Percentiles rank a stretch among this genome's conserved stretches.
Conservation (phyloP, 2,113 vertebrate genomes). For the Ivindomyrus marchei region DNA sequence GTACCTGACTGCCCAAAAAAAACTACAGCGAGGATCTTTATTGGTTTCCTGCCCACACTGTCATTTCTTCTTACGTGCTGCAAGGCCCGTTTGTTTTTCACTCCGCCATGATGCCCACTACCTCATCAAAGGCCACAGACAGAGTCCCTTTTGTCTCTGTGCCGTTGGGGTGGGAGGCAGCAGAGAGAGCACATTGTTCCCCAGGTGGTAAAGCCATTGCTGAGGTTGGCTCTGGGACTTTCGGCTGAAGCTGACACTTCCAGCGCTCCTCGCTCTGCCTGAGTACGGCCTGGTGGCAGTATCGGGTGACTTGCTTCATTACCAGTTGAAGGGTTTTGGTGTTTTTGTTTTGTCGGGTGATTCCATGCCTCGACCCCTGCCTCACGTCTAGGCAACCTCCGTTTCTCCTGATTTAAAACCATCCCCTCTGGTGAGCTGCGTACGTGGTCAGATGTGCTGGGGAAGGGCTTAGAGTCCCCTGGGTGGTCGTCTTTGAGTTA, state of each 20-base stretch:
- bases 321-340: constrained; percentile 1
- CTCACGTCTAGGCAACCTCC: background rate
- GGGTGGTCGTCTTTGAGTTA: background rate
- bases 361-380: background rate
- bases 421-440: background rate
- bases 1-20: background rate
- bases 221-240: constrained; percentile 21
- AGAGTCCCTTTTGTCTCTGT: constrained; percentile 14
- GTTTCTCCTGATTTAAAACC: background rate
- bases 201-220: constrained; percentile 10
- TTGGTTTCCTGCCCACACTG: constrained; percentile 30
- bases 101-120: background rate
- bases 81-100: constrained; percentile 10
- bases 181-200: constrained; percentile 15
- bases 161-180: background rate
- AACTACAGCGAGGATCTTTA: background rate
- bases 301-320: constrained; percentile 23
- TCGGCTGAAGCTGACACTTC: constrained; percentile 18
- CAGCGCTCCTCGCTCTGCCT: background rate
- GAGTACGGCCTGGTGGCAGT: constrained; percentile 1
- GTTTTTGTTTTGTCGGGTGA: background rate
- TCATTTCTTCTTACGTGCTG: constrained; percentile 53
- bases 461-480: background rate
- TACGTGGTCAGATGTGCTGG: background rate
- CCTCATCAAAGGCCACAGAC: constrained; percentile 17